Percentiles rank a stretch among this genome's conserved stretches.
phyloP scores from a whole-genome alignment of 2,113 vertebrate species.

The Synodontis membranacea region DNA sequence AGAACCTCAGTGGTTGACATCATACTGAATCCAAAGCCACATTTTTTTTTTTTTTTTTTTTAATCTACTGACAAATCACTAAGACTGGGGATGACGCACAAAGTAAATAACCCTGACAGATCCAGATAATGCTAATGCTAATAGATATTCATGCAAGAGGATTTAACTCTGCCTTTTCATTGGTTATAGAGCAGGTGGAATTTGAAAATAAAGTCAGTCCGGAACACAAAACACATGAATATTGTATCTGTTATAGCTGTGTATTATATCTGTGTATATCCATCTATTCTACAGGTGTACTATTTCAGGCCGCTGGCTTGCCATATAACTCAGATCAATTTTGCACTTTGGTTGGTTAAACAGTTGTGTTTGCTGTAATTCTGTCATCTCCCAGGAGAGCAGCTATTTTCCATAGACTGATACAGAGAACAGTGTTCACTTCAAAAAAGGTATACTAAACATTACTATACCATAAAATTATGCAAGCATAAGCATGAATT shows the following conservation, averaged over 20 bases:
- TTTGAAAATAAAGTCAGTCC: not conserved
- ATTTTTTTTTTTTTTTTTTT: not conserved
- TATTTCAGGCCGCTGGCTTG: not conserved
- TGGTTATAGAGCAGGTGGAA: not conserved
- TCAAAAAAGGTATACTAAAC: no score
- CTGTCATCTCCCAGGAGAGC: not conserved
- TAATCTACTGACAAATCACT: not conserved
- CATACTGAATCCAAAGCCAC: constrained; percentile 6
- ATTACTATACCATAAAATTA: not conserved
- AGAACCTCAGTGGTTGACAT: not conserved
- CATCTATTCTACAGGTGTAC: not conserved
- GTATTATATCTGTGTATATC: not conserved
- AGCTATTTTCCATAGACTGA: constrained; percentile 11
- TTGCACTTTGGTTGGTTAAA: constrained; percentile 41
- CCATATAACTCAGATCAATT: constrained; percentile 39
- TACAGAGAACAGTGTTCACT: not conserved
- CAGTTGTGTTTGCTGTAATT: constrained; percentile 30
- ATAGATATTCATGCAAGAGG: constrained; percentile 16
- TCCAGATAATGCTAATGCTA: constrained; percentile 22
- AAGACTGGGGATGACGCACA: not conserved
- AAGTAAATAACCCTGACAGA: constrained; percentile 26
- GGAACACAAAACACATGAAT: not conserved
- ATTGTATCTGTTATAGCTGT: not conserved
- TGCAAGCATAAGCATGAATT: not conserved
- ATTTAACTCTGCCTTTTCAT: not conserved